Evolutionary conservation across 2,113 vertebrate genomes (phyloP).

Genomic region (Laticauda laticaudata): DNA sequence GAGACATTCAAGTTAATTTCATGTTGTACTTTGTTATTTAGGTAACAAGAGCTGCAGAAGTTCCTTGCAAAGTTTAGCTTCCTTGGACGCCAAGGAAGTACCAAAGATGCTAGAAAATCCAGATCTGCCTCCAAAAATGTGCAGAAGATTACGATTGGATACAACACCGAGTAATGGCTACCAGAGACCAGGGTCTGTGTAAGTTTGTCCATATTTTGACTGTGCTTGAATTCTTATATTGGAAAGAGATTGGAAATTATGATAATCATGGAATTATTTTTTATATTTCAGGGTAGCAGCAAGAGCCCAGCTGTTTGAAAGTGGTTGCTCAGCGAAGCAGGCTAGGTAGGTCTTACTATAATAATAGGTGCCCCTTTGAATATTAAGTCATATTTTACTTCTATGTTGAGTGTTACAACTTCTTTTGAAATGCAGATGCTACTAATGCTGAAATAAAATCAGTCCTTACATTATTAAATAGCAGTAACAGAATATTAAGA

Average conservation of each 20-base stretch:
- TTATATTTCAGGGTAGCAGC: conserved; percentile 81
- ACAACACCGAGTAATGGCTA: conserved; percentile 83
- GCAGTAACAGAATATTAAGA: not conserved
- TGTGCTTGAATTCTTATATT: not conserved
- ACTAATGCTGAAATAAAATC: not conserved
- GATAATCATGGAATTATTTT: conserved; percentile 32
- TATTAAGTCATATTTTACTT: not conserved
- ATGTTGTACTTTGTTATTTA: conserved; percentile 54
- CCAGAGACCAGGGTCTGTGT: conserved; percentile 91
- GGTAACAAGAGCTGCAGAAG: conserved; percentile 90
- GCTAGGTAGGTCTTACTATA: conserved; percentile 70
- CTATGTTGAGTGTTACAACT: not conserved
- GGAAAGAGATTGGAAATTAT: not conserved
- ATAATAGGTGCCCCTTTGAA: not conserved
- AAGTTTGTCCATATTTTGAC: conserved; percentile 64
- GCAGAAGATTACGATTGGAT: conserved; percentile 73
- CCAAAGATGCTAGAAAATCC: conserved; percentile 73
- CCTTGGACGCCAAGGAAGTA: conserved; percentile 79
- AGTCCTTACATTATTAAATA: not conserved
- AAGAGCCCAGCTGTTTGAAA: conserved; percentile 85
- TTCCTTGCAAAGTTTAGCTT: conserved; percentile 90
- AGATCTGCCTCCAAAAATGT: conserved; percentile 84
- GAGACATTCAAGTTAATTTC: not conserved
- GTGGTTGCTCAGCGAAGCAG: conserved; percentile 78
- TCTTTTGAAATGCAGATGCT: not conserved